Evolutionary conservation across 2,797 vertebrate species (phyloP).

Genomic region (Sebastes itinus): DNA sequence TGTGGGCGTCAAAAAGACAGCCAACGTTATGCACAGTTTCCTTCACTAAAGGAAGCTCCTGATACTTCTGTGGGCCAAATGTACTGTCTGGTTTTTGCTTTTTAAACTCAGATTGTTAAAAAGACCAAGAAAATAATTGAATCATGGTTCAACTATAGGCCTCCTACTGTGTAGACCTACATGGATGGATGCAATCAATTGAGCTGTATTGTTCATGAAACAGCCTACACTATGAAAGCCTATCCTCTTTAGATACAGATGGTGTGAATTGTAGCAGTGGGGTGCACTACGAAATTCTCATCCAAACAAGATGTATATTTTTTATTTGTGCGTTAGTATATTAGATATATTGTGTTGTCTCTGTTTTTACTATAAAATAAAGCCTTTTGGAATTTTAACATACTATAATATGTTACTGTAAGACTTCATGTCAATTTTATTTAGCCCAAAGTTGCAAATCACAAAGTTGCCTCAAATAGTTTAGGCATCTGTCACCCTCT

Average conservation of each 20-base stretch:
- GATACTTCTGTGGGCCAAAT: conserved; percentile 10
- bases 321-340: background rate
- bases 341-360: background rate
- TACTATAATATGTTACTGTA: background rate
- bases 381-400: background rate
- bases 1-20: conserved; percentile 32
- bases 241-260: conserved; percentile 6
- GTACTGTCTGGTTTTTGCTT: conserved; percentile 21
- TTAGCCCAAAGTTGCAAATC: background rate
- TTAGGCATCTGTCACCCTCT: background rate
- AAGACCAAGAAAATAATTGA: background rate
- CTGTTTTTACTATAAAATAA: background rate
- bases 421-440: background rate
- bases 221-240: background rate
- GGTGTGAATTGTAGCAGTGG: background rate
- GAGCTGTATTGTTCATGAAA: conserved; percentile 12
- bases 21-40: conserved; percentile 4
- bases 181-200: background rate
- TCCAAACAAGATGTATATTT: background rate
- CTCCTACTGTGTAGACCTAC: conserved; percentile 1
- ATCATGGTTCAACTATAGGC: background rate
- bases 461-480: background rate
- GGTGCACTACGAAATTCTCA: background rate
- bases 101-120: background rate
- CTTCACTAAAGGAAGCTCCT: conserved; percentile 8